Evolutionary conservation across 2,797 vertebrate genomes (phyloP), one percentile per base, ranked within the genome.

Genomic region (Catostomus latipinnis): DNA sequence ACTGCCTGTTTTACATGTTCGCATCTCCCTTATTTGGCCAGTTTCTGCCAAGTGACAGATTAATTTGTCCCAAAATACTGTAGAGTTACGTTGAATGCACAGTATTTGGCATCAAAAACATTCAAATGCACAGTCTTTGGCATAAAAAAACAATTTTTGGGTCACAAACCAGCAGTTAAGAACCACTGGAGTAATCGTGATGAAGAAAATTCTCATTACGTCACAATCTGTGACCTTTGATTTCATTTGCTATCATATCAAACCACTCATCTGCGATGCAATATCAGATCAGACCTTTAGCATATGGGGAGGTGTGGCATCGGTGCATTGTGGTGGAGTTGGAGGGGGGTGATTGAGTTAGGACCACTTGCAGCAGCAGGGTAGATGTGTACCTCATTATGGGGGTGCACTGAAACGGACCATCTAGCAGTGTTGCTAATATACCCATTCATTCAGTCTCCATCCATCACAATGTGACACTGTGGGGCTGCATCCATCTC

Each of bases 401-500:
- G 43, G 49, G 49, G 49, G 57, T 69, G 50, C 71, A 78, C 18
- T 78, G 61, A 54, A 79, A 71, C n/a, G 86, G 84, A 84, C 76
- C 61, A 81, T 86, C 82, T 84, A 84, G 81, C 84, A 57, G 67
- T 86, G 74, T n/a, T 84, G 84, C 89, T 93, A 92, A 94, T 93
- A 91, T 93, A 90, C 90, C 93, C 88, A 92, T 92, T 93, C 90
- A 90, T 92, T 92, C 90, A 92, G 91, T 92, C 86, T 84, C 84
- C 87, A 88, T 76, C 58, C 85, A 60, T 75, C 89, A 89, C 86
- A 50, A 88, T 86, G 87, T 91, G 91, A 93, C 89, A 89, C 88
- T 88, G 84, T 86, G 87, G 86, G 34, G 87, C 74, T 84, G 83
- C 91, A 94, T 93, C 93, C 91, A 90, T 94, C 92, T 92, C 86